These are phyloP conservation scores for Lepidocyrtoides sp. DNA, from an alignment of 2,888 invertebrate species.

Conservation along the genomic window DNA sequence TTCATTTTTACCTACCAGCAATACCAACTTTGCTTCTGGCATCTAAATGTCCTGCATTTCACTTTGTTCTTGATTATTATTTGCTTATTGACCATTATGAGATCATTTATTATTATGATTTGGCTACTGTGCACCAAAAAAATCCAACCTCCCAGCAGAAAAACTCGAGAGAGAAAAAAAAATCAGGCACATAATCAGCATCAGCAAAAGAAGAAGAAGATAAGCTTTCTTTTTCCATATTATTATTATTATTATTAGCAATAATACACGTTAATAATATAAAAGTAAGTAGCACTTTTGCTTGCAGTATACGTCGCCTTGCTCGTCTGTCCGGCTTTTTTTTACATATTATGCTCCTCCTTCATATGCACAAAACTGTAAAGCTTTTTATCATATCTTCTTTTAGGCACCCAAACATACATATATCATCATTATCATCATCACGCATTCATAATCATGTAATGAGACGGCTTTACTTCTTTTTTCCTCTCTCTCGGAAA, in stretches of 20 bases:
- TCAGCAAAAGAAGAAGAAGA: neutral
- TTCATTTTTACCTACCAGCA: constrained; percentile 32
- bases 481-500: constrained; percentile 53
- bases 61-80: constrained; percentile 66
- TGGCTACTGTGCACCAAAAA: constrained; percentile 77
- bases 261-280: neutral
- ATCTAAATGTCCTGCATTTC: constrained; percentile 72
- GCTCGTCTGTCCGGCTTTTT: constrained; percentile 7
- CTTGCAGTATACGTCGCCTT: neutral
- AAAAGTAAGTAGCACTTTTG: neutral
- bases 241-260: constrained; percentile 30
- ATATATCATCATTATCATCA: constrained; percentile 70
- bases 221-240: constrained; percentile 30
- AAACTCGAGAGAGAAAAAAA: constrained; percentile 13
- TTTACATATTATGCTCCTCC: too few relatives aligned
- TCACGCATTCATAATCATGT: constrained; percentile 80
- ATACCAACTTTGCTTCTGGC: constrained; percentile 56
- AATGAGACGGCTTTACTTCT: constrained; percentile 75
- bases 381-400: neutral
- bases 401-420: constrained; percentile 42
- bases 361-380: neutral
- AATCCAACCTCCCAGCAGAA: constrained; percentile 47
- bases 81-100: constrained; percentile 77
- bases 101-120: constrained; percentile 77
- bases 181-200: constrained; percentile 40